Conservation (phyloP, 1,140 invertebrate species). For the Panonychus citri region DNA sequence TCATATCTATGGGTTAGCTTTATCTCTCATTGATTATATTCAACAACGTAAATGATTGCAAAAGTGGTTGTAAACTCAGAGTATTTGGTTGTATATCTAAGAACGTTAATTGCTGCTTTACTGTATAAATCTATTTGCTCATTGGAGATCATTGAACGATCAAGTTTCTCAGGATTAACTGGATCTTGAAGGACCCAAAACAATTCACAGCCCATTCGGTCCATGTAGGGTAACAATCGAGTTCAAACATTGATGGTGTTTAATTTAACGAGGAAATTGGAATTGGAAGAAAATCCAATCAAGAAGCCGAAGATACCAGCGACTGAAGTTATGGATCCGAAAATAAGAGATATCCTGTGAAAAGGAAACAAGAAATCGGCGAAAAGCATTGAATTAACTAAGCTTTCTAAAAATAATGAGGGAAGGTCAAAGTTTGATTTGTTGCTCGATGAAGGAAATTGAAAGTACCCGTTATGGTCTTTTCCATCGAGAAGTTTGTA, state of each 20-base stretch:
- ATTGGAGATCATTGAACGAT: conserved; percentile 44
- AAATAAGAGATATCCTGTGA: conserved; percentile 55
- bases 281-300: conserved; percentile 57
- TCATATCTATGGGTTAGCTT: no score
- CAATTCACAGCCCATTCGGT: conserved; percentile 41
- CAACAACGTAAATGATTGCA: no score
- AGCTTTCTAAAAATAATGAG: not conserved
- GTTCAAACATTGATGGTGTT: no score
- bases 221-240: conserved; percentile 35
- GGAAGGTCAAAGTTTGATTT: not conserved
- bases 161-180: conserved; percentile 44
- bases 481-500: not conserved
- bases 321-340: conserved; percentile 76
- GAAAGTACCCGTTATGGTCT: no score
- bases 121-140: conserved; percentile 56
- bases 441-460: no score
- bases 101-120: conserved; percentile 38
- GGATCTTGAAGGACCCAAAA: conserved; percentile 73
- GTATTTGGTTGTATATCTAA: conserved; percentile 12
- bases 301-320: conserved; percentile 81
- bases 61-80: no score
- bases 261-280: no score
- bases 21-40: no score
- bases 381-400: not conserved
- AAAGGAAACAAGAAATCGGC: conserved; percentile 1